Evolutionary conservation across 2,888 invertebrate species (phyloP), one percentile per base, ranked within the genome.

Genomic region (Pyrocoelia pectoralis): DNA sequence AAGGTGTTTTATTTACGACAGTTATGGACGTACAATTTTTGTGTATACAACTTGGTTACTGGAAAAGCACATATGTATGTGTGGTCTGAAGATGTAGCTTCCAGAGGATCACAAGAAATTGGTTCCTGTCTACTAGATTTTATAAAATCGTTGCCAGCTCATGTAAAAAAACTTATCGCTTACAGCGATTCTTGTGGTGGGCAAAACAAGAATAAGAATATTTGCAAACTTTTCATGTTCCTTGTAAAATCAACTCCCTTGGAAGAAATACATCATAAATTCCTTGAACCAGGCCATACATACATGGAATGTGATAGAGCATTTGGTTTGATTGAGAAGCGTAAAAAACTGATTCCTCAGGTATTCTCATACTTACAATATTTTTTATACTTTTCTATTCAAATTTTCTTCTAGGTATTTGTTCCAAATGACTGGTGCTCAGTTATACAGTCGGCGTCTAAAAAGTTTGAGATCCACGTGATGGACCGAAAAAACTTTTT

Each of bases 41-140:
- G 43, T 19, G 13, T 54, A 6, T 12, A 43, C 15, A 13, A 43
- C 10, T 10, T 43, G 4, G 4, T 54, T 1, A 43, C 43, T 54
- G 54, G 54, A 1, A 18, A 19, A 43, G 18, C 54, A 14, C 18
- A 54, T 12, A 54, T 54, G 54, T 54, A 13, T 54, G n/a, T 55
- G 10, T 43, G 54, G 41, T 10, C 15, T 14, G 54, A 54, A 54
- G 43, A 1, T 3, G 54, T 43, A 2, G 13, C 54, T 19, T 43
- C 43, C 24, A 41, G 54, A 10, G 52, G 12, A 4, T 52, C 38
- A 0, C 15, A 8, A n/a, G 18, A 38, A n/a, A 52, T 38, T 38
- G 52, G 38, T 3, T 18, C 38, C 8, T 43, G 43, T 43, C 10
- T 43, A 10, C 3, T 15, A 38, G 12, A 40, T 6, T 40, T 18